These are phyloP conservation scores for Kryptopterus vitreolus DNA, from an alignment of 2,797 vertebrate species.

Conservation along the genomic window DNA sequence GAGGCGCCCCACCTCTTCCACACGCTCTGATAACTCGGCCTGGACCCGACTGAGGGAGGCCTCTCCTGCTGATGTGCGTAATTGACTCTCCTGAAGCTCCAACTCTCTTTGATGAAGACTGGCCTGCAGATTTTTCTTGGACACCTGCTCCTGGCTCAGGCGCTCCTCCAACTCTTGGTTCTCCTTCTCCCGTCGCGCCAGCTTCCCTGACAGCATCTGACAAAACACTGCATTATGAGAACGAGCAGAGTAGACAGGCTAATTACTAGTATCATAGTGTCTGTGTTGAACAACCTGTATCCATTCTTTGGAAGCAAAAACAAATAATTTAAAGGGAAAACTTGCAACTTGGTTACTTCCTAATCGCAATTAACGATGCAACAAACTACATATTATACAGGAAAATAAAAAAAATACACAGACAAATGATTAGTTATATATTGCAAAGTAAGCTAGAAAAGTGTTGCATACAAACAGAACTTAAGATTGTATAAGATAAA, in stretches of 20 bases:
- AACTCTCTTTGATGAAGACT: slow-evolving; percentile 84
- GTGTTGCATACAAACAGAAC: too few species aligned
- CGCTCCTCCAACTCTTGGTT: slow-evolving; percentile 82
- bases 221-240: slow-evolving; percentile 1
- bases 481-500: not conserved
- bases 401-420: not conserved
- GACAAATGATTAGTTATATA: not conserved
- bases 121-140: slow-evolving; percentile 80
- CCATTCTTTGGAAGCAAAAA: too few species aligned
- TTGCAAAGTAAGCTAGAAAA: not conserved
- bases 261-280: not conserved
- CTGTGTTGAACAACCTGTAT: not conserved
- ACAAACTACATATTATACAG: not conserved
- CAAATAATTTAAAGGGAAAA: not conserved
- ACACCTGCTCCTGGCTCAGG: slow-evolving; percentile 75
- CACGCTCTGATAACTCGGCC: slow-evolving; percentile 78
- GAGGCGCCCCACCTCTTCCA: slow-evolving; percentile 78
- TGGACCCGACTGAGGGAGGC: slow-evolving; percentile 79
- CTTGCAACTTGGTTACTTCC: not conserved
- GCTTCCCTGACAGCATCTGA: slow-evolving; percentile 83
- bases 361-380: not conserved
- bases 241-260: not conserved
- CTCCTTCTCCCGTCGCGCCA: slow-evolving; percentile 81
- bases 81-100: slow-evolving; percentile 88
- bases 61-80: slow-evolving; percentile 77